Evolutionary conservation across 92 coral and sea anemone species (phyloP), one percentile per base, ranked within the genome.

Genomic region (Pocillopora meandrina): DNA sequence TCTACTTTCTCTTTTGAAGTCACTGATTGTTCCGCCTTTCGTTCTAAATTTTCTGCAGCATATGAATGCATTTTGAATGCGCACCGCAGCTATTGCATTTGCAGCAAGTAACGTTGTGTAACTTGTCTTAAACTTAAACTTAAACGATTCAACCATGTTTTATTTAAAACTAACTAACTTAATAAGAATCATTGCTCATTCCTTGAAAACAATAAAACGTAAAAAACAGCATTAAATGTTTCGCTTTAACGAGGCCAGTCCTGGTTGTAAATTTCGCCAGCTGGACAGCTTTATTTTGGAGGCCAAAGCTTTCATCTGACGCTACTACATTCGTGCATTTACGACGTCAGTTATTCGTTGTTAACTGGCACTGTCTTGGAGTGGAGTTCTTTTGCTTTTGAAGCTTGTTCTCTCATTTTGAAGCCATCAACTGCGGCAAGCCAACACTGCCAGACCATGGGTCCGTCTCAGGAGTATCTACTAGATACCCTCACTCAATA

Each of bases 391-490:
- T 70, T 56, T 72, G 87, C 87, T 49, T 75, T 83, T 83, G 87
- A 83, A 83, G 87, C 56, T 78, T 66, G 58, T 81, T 87, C 66
- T 71, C 83, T 87, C 86, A 61, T 84, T 77, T 84, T 84, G 47
- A 84, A 84, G 88, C 88, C 88, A 70, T 76, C 75, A 66, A 75
- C 71, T 84, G 88, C 35, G 88, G 82, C 21, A 84, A 84, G 83
- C 88, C 88, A 33, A 16, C 8, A 19, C 67, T 75, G 2, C 61
- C 88, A 59, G 79, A 69, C 18, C 75, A 84, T 76, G 88, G 88
- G 60, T 84, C 82, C 11, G 82, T 84, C 21, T 56, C 64, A 12
- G 88, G 82, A 36, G 3, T 18, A 2, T 80, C 85, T 65, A 84
- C 82, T 9, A 76, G 82, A 56, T 84, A 67, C 82, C 81, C 88